These are phyloP conservation scores for Scarus forsteni DNA, from an alignment of 2,797 vertebrate genomes.

Conservation along the genomic window DNA sequence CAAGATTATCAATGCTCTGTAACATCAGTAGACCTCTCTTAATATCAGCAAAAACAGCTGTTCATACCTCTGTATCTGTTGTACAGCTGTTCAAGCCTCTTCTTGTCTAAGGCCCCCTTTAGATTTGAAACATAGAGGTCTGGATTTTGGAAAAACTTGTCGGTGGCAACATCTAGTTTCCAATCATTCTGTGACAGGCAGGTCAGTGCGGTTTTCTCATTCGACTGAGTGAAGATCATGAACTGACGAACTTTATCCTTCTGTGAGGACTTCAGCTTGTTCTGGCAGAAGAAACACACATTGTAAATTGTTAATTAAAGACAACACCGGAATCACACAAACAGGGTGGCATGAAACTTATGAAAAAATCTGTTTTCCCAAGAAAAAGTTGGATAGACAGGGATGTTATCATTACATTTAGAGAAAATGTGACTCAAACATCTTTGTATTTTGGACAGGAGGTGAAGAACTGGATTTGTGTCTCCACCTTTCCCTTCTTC, in stretches of 20 bases:
- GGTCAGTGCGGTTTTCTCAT: conserved; percentile 96
- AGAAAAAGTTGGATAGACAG: too few species aligned
- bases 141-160: conserved; percentile 99
- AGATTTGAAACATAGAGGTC: conserved; percentile 96
- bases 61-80: conserved; percentile 96
- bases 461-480: too few species aligned
- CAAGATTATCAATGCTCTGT: background rate
- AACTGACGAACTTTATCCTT: conserved; percentile 99
- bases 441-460: too few species aligned
- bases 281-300: conserved; percentile 80
- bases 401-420: too few species aligned
- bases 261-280: conserved; percentile 99
- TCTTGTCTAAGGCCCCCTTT: conserved; percentile 94
- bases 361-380: too few species aligned
- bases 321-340: too few species aligned
- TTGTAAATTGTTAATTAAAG: background rate
- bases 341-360: too few species aligned
- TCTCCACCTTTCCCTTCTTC: too few species aligned
- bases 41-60: background rate
- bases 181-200: conserved; percentile 99
- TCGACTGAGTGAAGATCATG: conserved; percentile 99
- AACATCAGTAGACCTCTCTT: background rate
- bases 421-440: too few species aligned
- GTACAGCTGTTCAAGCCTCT: conserved; percentile 97
- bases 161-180: conserved; percentile 99